These are phyloP conservation scores for Buathra laborator DNA, from an alignment of 2,888 invertebrate species.

Conservation along the genomic window DNA sequence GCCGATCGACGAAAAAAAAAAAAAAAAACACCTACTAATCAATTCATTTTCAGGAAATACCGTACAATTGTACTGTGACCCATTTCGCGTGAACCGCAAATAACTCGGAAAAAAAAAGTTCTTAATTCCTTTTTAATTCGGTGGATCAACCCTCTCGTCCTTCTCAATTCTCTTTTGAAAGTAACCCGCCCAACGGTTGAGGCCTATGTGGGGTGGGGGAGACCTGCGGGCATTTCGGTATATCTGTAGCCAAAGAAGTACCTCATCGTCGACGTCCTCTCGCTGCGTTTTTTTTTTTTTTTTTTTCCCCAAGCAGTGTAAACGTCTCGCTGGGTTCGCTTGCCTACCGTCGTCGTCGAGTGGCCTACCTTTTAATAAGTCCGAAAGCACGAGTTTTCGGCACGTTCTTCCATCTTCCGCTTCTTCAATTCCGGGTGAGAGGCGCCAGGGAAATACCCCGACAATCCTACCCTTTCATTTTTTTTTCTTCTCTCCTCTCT, in stretches of 20 bases:
- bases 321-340: slow-evolving; percentile 58
- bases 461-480: slow-evolving; percentile 28
- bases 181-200: not conserved
- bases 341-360: slow-evolving; percentile 6
- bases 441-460: slow-evolving; percentile 40
- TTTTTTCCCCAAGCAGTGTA: slow-evolving; percentile 49
- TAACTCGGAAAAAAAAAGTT: slow-evolving; percentile 32
- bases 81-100: slow-evolving; percentile 36
- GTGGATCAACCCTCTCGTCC: slow-evolving; percentile 43
- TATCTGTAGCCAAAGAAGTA: slow-evolving; percentile 11
- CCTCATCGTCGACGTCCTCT: slow-evolving; percentile 60
- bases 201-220: not conserved
- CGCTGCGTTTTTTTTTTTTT: slow-evolving; percentile 49
- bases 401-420: slow-evolving; percentile 61
- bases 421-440: slow-evolving; percentile 59
- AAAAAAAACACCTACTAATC: slow-evolving; percentile 18
- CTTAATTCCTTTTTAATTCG: slow-evolving; percentile 49
- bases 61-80: slow-evolving; percentile 23
- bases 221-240: not conserved
- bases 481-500: slow-evolving; percentile 1
- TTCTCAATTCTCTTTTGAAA: slow-evolving; percentile 38
- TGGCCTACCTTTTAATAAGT: slow-evolving; percentile 66
- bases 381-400: slow-evolving; percentile 66
- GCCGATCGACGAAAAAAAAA: not conserved
- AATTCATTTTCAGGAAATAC: slow-evolving; percentile 44